Percentiles rank a stretch among this genome's conserved stretches.
Evolutionary conservation across 2,797 vertebrate species (phyloP).

Genomic region (Hippocampus kuda): DNA sequence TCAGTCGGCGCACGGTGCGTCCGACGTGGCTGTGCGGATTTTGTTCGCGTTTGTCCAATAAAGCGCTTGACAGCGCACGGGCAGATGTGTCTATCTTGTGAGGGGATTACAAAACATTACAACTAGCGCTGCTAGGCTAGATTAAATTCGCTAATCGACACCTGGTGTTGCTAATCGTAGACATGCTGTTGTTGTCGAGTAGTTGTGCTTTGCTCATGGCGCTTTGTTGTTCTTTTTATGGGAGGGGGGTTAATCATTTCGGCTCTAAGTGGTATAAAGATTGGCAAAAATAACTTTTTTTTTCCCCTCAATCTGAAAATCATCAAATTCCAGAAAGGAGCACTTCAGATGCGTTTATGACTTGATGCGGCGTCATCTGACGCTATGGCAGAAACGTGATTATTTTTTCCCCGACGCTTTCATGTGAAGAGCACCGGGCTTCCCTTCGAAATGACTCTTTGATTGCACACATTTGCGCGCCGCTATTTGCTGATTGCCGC

Average conservation of each 20-base stretch:
- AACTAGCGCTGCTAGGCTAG: too few species aligned
- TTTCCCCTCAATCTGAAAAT: neutral
- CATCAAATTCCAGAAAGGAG: neutral
- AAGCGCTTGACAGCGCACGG: too few species aligned
- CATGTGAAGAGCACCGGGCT: neutral
- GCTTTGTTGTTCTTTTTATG: neutral
- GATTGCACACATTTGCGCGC: neutral
- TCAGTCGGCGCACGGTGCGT: too few species aligned
- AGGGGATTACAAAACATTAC: too few species aligned
- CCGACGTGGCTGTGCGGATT: too few species aligned
- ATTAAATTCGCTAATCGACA: too few species aligned
- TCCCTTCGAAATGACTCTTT: neutral
- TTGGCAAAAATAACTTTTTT: neutral
- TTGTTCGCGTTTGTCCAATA: too few species aligned
- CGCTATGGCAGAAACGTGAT: neutral
- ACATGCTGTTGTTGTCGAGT: too few species aligned
- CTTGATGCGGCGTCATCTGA: neutral
- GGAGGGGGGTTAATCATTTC: neutral
- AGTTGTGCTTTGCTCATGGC: neutral
- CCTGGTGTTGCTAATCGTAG: too few species aligned
- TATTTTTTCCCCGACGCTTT: neutral
- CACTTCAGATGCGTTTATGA: neutral
- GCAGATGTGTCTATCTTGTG: too few species aligned
- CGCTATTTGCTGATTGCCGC: neutral
- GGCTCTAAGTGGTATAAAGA: neutral